Evolutionary conservation across 2,888 invertebrate species (phyloP).

Genomic region (Colostygia pectinataria): DNA sequence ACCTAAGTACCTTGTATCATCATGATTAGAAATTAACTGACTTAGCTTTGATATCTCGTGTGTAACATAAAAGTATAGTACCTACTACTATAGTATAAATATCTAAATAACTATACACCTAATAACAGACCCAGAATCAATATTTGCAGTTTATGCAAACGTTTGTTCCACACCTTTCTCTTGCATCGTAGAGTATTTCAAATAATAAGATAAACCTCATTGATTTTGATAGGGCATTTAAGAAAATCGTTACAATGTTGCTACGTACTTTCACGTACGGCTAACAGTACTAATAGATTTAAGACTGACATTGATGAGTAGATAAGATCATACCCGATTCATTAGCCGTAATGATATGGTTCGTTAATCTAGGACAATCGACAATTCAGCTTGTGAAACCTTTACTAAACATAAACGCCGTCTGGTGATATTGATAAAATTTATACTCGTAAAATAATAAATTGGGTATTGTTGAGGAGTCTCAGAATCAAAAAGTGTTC

Average conservation of each 20-base stretch:
- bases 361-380: constrained; percentile 80
- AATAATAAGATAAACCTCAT: constrained; percentile 21
- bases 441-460: constrained; percentile 31
- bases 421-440: constrained; percentile 59
- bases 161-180: too few species aligned
- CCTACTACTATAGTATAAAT: too few species aligned
- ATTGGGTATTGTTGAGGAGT: constrained; percentile 17
- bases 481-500: background rate
- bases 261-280: constrained; percentile 23
- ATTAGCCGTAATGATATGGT: constrained; percentile 78
- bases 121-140: too few species aligned
- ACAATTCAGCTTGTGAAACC: constrained; percentile 59
- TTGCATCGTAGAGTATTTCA: too few species aligned
- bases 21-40: too few species aligned
- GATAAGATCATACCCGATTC: constrained; percentile 74
- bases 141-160: too few species aligned
- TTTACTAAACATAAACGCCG: constrained; percentile 47
- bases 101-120: too few species aligned
- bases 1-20: too few species aligned
- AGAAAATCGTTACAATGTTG: constrained; percentile 25
- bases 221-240: constrained; percentile 29
- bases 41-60: too few species aligned
- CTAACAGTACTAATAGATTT: constrained; percentile 61
- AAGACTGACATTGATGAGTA: constrained; percentile 68
- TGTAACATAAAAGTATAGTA: too few species aligned